phyloP scores from a whole-genome alignment of 1,140 invertebrate species.

The Bombus turneri region DNA sequence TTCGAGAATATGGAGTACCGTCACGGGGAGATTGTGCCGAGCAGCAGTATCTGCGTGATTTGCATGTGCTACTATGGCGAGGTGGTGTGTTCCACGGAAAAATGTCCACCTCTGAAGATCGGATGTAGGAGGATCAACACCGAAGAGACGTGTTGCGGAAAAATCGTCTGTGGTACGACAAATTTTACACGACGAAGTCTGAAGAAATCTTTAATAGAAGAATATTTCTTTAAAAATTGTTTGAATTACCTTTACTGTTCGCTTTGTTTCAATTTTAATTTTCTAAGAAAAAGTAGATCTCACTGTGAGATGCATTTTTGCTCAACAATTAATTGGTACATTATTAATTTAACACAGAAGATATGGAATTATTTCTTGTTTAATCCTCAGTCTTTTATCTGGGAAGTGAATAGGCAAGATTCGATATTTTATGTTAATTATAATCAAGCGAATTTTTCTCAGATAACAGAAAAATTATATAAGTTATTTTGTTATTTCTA shows the following conservation, averaged over 20 bases:
- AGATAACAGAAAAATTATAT: background rate
- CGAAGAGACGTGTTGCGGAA: slow-evolving; percentile 81
- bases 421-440: no score
- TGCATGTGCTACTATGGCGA: slow-evolving; percentile 84
- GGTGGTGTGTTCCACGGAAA: slow-evolving; percentile 82
- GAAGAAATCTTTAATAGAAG: background rate
- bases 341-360: background rate
- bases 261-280: no score
- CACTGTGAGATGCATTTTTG: no score
- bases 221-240: background rate
- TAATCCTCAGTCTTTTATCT: background rate
- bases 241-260: no score
- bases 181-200: background rate
- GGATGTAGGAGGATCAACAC: slow-evolving; percentile 80
- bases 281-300: no score
- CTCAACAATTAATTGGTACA: no score
- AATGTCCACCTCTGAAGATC: slow-evolving; percentile 81
- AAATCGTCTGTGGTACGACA: slow-evolving; percentile 80
- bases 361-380: background rate
- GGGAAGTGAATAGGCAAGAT: background rate
- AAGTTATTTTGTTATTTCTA: background rate
- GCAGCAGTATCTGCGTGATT: slow-evolving; percentile 79
- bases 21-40: slow-evolving; percentile 82
- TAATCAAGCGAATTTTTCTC: background rate
- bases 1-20: slow-evolving; percentile 79